Conservation (phyloP, 2,797 vertebrate species). For the Rhadinocentrus ornatus region DNA sequence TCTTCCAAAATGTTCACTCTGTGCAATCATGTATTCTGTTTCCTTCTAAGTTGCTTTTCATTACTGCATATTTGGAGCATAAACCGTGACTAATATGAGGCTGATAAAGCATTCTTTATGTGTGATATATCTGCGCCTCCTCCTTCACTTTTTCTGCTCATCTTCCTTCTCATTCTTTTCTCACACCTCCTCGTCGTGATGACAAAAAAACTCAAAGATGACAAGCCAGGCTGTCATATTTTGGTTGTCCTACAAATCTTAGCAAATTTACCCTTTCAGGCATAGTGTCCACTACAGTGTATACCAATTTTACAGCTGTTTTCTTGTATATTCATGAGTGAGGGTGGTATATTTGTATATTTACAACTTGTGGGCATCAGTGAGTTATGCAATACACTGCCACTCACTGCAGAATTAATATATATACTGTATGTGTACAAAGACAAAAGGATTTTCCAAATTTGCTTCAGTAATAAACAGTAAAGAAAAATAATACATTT, state of each 20-base stretch:
- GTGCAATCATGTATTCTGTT: not conserved
- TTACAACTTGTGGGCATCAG: no score
- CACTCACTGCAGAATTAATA: conserved; percentile 30
- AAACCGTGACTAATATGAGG: conserved; percentile 19
- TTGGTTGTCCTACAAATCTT: conserved; percentile 48
- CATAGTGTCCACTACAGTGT: no score
- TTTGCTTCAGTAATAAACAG: no score
- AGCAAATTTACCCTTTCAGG: no score
- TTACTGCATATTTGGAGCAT: conserved; percentile 9
- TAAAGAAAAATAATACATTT: no score
- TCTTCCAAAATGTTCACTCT: not conserved
- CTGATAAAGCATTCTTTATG: conserved; percentile 21
- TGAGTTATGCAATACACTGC: no score
- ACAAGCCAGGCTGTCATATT: conserved; percentile 71
- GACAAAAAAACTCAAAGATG: conserved; percentile 65
- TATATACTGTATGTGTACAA: no score
- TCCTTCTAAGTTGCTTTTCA: conserved; percentile 6
- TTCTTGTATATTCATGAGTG: no score
- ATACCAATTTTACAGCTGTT: no score
- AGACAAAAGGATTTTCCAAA: no score
- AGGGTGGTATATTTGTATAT: no score
- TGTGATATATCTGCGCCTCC: conserved; percentile 35
- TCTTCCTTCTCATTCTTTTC: conserved; percentile 57
- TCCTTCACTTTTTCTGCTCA: conserved; percentile 37
- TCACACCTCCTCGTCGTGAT: conserved; percentile 67